A percentile compares a stretch with the other conserved stretches of the same genome.
Evolutionary conservation across 2,888 invertebrate genomes (phyloP).

Genomic region (Podotricha telesiphe): DNA sequence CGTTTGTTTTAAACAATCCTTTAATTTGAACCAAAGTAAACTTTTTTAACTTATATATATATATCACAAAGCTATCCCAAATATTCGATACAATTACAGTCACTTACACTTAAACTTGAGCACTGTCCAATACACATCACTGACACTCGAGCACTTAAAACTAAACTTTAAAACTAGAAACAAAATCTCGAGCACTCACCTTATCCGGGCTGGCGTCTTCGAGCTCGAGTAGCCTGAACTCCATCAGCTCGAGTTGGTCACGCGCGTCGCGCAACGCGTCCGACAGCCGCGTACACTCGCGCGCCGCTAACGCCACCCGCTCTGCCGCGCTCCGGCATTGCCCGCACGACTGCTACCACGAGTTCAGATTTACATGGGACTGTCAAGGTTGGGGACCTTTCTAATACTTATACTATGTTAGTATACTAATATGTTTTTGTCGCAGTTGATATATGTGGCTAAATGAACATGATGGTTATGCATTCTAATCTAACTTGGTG

Average conservation of each 20-base stretch:
- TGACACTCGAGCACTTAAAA: background rate
- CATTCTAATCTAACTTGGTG: background rate
- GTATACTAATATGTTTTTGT: background rate
- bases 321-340: constrained; percentile 74
- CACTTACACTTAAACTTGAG: constrained; percentile 3
- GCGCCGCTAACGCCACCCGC: constrained; percentile 73
- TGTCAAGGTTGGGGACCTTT: constrained; percentile 41
- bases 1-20: background rate
- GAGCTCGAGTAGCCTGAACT: constrained; percentile 90
- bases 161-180: background rate
- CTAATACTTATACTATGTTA: constrained; percentile 24
- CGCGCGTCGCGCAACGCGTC: constrained; percentile 88
- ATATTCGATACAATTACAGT: background rate
- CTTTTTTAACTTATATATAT: background rate
- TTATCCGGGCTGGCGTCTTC: constrained; percentile 86
- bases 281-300: constrained; percentile 83
- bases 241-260: constrained; percentile 91
- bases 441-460: too few relatives aligned
- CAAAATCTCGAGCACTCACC: constrained; percentile 51
- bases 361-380: constrained; percentile 43
- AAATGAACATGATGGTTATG: background rate
- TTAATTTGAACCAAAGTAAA: background rate
- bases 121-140: constrained; percentile 1
- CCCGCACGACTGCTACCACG: constrained; percentile 70
- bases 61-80: background rate